Evolutionary conservation across 2,888 invertebrate species (phyloP).

Genomic region (Malacosoma neustria): DNA sequence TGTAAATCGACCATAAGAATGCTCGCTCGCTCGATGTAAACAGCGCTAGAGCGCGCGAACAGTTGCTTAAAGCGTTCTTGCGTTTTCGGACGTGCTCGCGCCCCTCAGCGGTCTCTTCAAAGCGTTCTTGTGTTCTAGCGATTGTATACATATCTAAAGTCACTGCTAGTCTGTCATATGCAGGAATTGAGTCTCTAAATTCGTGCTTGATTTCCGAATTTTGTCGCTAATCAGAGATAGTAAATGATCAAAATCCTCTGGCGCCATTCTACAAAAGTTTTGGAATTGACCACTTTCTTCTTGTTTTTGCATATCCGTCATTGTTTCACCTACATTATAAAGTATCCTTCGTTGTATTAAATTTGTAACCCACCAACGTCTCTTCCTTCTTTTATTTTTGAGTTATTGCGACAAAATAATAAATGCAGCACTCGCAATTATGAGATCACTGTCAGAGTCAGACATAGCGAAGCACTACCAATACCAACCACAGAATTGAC

Average conservation of each 20-base stretch:
- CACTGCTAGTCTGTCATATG: too few species aligned
- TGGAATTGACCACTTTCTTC: constrained; percentile 3
- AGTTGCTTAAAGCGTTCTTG: not conserved
- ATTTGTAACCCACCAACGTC: constrained; percentile 14
- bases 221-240: too few species aligned
- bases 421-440: constrained; percentile 17
- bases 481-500: constrained; percentile 12
- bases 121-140: constrained; percentile 4
- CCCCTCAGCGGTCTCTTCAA: constrained; percentile 8
- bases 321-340: constrained; percentile 5
- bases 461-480: constrained; percentile 16
- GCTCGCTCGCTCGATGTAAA: too few species aligned
- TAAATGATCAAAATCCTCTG: too few species aligned
- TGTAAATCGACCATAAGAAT: too few species aligned
- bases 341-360: constrained; percentile 11
- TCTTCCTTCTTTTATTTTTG: constrained; percentile 12
- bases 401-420: constrained; percentile 13
- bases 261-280: too few species aligned
- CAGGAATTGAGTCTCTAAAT: too few species aligned
- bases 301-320: constrained; percentile 7
- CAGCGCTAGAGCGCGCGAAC: too few species aligned
- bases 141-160: constrained; percentile 1
- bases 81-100: constrained; percentile 5
- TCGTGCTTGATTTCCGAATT: too few species aligned
- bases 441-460: constrained; percentile 14